Evolutionary conservation across 2,113 vertebrate species (phyloP).

Genomic region (Trogon surrucura): DNA sequence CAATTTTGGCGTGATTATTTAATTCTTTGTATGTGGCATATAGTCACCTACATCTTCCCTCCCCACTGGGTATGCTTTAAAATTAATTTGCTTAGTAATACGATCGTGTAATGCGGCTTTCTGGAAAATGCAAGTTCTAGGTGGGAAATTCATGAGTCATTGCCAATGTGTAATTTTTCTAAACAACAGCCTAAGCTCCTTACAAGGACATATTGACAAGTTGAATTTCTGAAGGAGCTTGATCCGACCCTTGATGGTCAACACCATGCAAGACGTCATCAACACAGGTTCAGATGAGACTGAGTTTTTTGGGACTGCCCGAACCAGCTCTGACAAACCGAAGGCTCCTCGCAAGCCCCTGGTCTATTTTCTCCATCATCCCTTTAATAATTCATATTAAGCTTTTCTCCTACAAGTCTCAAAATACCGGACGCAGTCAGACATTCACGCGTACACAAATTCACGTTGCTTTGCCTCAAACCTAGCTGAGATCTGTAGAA

Average conservation of each 20-base stretch:
- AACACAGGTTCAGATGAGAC: not conserved
- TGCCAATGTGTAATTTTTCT: not conserved
- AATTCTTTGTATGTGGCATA: not conserved
- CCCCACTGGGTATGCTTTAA: not conserved
- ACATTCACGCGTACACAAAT: not conserved
- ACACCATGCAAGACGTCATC: not conserved
- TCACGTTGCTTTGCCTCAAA: not conserved
- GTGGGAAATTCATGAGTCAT: not conserved
- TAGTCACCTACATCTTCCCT: not conserved
- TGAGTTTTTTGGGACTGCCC: rapidly evolving
- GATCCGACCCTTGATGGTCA: not conserved
- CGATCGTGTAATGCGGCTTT: rapidly evolving
- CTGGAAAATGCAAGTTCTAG: not conserved
- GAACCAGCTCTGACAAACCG: not conserved
- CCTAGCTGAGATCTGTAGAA: not conserved
- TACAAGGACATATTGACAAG: too few relatives aligned
- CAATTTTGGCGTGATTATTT: rapidly evolving
- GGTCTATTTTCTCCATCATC: not conserved
- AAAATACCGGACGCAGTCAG: not conserved
- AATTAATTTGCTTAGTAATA: not conserved
- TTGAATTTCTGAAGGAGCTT: not conserved
- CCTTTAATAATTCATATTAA: not conserved
- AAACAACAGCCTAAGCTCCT: not conserved
- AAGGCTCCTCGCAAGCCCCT: not conserved
- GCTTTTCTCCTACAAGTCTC: not conserved